phyloP scores from a whole-genome alignment of 2,888 invertebrate species.

The Podotricha telesiphe region DNA sequence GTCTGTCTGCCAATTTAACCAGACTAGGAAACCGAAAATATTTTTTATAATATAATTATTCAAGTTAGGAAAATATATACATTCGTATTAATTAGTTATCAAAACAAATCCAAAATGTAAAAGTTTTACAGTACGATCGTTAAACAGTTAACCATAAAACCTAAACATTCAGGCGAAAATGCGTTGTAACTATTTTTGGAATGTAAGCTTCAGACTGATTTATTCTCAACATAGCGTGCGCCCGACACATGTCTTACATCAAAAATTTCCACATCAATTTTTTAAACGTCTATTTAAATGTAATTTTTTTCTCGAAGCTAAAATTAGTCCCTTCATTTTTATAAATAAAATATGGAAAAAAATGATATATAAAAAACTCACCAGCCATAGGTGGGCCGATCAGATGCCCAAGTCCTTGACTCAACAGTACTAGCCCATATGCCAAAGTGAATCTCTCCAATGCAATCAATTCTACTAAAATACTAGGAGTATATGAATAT shows the following conservation, averaged over 20 bases:
- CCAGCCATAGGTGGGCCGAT: constrained; percentile 97
- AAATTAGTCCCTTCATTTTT: too few relatives aligned
- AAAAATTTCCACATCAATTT: neutral
- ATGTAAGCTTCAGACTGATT: constrained; percentile 6
- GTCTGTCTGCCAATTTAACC: too few relatives aligned
- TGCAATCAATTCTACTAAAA: constrained; percentile 94
- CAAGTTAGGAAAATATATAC: too few relatives aligned
- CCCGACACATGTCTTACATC: neutral
- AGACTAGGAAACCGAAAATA: neutral
- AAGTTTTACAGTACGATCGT: constrained; percentile 5
- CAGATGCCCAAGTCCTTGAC: constrained; percentile 96
- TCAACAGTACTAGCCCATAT: constrained; percentile 93
- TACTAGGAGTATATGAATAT: constrained; percentile 95
- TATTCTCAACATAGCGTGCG: neutral
- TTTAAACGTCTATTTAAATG: neutral
- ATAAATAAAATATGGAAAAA: neutral
- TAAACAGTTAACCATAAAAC: neutral
- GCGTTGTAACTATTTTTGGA: constrained; percentile 21
- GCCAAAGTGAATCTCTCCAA: constrained; percentile 96
- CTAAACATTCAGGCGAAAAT: constrained; percentile 7
- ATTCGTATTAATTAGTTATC: neutral
- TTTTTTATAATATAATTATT: too few relatives aligned
- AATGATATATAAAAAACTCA: constrained; percentile 53
- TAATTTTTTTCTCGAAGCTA: neutral
- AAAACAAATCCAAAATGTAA: neutral